Base-by-base conservation (phyloP, 2,113 vertebrate species). In the Potamarius usumacintae region DNA sequence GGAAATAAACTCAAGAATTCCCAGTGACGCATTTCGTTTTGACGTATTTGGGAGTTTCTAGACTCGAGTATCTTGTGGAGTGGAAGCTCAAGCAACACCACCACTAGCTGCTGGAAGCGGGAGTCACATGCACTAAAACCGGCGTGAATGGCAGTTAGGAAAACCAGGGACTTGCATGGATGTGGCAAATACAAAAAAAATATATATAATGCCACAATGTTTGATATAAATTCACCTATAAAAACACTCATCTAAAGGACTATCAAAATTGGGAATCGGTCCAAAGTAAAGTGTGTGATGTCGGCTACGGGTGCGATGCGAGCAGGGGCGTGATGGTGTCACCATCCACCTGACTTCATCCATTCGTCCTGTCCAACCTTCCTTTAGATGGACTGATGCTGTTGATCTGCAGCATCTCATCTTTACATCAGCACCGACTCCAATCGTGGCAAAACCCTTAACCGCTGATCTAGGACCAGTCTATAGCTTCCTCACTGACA, bases 131-230 rank as follows among this genome's bases (percentile, higher is more conserved):
- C 94, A 93, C 88, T 65, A 90, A 67, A 42, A 12, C 78, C 86
- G 89, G 92, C 82, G 90, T 90, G 92, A 85, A 91, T 91, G 92
- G 92, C 92, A 93, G 93, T 92, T 92, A 82, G 92, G 89, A 92
- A 93, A 92, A 91, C 48, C 42, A 20, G 82, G 76, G 48, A 18
- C 34, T 48, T 60, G 58, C 30, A 48, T 82, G 60, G 52, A 55
- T 78, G 67, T 50, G 50, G 84, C 85, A 58, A 77, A 87, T 25
- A 77, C 48, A 67, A 83, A 87, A 87, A 82, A 34, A 81, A 22
- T 5, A 30, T n/a, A 34, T 25, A 27, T 11, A 30, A 77, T 82
- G 84, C 83, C 77, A 85, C 87, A 30, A 85, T 18, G 82, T 85
- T 88, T 69, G 57, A 84, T 90, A 88, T 82, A 88, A 90, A 90